phyloP scores from a whole-genome alignment of 1,140 invertebrate species.

The Drosophila serrata region DNA sequence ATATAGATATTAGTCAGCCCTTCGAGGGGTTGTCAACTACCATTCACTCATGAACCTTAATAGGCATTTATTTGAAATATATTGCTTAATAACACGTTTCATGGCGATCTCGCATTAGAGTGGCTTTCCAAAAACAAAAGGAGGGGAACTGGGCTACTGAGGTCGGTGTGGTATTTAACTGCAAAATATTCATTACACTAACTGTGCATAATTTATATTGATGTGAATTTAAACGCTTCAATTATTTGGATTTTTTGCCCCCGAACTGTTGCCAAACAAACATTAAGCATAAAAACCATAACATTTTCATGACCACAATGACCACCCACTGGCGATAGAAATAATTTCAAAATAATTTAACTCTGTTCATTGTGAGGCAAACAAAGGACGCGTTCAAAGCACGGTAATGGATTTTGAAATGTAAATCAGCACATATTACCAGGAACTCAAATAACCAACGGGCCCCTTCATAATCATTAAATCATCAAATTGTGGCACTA shows the following conservation, averaged over 20 bases:
- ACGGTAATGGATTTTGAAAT: slow-evolving; percentile 37
- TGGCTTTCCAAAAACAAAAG: not conserved
- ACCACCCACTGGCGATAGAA: slow-evolving; percentile 13
- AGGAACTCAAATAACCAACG: slow-evolving; percentile 27
- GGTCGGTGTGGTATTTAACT: slow-evolving; percentile 1
- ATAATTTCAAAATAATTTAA: slow-evolving; percentile 31
- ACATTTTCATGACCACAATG: slow-evolving; percentile 6
- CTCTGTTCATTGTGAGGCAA: slow-evolving; percentile 11
- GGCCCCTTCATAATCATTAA: slow-evolving; percentile 15
- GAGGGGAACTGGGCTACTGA: not conserved
- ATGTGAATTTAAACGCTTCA: slow-evolving; percentile 57
- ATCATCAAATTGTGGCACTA: slow-evolving; percentile 23
- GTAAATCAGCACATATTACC: slow-evolving; percentile 27
- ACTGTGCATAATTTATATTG: slow-evolving; percentile 57
- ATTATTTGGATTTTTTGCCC: slow-evolving; percentile 36
- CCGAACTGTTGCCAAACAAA: not conserved
- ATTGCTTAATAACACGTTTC: slow-evolving; percentile 16
- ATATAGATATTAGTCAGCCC: not conserved
- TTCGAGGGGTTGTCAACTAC: not conserved
- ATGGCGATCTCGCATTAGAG: not conserved
- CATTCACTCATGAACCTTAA: slow-evolving; percentile 5
- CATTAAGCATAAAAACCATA: not conserved
- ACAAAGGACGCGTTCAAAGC: not conserved
- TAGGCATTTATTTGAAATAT: slow-evolving; percentile 16
- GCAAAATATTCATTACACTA: slow-evolving; percentile 33